phyloP scores from a whole-genome alignment of 2,888 invertebrate species.

The Caenorhabditis angaria region DNA sequence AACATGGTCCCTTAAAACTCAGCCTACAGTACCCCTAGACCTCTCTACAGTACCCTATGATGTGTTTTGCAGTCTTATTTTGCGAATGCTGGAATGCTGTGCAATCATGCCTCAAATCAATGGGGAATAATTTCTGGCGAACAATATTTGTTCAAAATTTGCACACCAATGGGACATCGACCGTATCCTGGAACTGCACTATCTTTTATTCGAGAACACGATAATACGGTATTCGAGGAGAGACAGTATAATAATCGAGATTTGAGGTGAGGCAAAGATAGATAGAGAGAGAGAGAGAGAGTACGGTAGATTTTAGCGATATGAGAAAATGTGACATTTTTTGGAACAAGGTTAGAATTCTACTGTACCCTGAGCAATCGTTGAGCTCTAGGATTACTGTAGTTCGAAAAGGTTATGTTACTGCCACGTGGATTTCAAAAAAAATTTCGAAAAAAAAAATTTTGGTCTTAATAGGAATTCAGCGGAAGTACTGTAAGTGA shows the following conservation, averaged over 20 bases:
- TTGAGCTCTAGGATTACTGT: too few relatives aligned
- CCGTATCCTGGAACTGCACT: conserved; percentile 69
- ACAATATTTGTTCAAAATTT: conserved; percentile 66
- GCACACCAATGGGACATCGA: conserved; percentile 72
- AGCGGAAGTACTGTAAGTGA: too few relatives aligned
- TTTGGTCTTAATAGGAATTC: too few relatives aligned
- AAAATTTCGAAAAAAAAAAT: background rate
- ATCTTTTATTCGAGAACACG: conserved; percentile 67
- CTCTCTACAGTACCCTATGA: too few relatives aligned
- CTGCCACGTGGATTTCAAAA: too few relatives aligned
- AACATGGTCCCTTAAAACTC: too few relatives aligned
- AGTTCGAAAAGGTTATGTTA: too few relatives aligned
- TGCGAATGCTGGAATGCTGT: conserved; percentile 69
- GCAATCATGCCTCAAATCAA: conserved; percentile 71
- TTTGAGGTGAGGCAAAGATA: conserved; percentile 66
- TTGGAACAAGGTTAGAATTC: too few relatives aligned
- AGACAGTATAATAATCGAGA: conserved; percentile 71
- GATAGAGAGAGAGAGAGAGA: too few relatives aligned
- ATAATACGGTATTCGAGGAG: conserved; percentile 66
- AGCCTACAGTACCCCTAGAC: too few relatives aligned
- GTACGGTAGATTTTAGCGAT: background rate
- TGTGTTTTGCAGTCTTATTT: conserved; percentile 70
- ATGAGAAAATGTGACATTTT: too few relatives aligned
- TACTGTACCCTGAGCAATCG: too few relatives aligned
- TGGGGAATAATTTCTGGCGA: conserved; percentile 72